Percentiles rank a stretch among this genome's conserved stretches.
Conservation (phyloP, 2,888 invertebrate species). For the Agonopterix heracliana region DNA sequence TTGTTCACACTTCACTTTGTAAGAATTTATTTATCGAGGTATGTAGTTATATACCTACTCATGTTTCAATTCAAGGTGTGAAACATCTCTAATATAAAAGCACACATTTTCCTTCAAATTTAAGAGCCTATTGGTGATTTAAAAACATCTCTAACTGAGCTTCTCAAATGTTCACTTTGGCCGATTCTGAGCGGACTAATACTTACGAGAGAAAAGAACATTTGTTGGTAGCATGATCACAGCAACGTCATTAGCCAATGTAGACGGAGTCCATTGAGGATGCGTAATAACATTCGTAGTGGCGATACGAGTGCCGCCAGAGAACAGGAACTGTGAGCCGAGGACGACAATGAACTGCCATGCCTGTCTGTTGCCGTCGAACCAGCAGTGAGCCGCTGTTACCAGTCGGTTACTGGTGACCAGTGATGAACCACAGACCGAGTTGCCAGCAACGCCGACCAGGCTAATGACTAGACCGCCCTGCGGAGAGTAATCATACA, state of each 20-base stretch:
- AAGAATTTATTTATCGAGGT: too few relatives aligned
- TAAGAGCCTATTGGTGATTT: background rate
- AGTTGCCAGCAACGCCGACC: constrained; percentile 13
- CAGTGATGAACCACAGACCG: constrained; percentile 25
- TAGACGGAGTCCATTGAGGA: constrained; percentile 18
- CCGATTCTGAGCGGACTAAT: too few relatives aligned
- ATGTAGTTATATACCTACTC: too few relatives aligned
- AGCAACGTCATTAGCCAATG: constrained; percentile 22
- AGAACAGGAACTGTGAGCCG: constrained; percentile 25
- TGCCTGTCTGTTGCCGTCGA: constrained; percentile 20
- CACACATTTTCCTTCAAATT: background rate
- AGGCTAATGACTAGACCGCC: constrained; percentile 25
- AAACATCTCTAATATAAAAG: too few relatives aligned
- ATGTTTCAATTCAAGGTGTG: too few relatives aligned
- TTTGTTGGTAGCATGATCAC: constrained; percentile 20
- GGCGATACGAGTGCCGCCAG: constrained; percentile 22
- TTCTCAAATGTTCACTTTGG: too few relatives aligned
- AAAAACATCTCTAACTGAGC: too few relatives aligned
- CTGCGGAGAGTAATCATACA: constrained; percentile 11
- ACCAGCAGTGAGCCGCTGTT: constrained; percentile 34
- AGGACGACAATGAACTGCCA: constrained; percentile 23
- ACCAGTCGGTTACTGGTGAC: constrained; percentile 20
- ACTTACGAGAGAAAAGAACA: constrained; percentile 16
- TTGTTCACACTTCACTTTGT: too few relatives aligned
- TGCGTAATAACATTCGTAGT: constrained; percentile 20